phyloP scores from a whole-genome alignment of 1,140 invertebrate species.

The Homarus americanus region DNA sequence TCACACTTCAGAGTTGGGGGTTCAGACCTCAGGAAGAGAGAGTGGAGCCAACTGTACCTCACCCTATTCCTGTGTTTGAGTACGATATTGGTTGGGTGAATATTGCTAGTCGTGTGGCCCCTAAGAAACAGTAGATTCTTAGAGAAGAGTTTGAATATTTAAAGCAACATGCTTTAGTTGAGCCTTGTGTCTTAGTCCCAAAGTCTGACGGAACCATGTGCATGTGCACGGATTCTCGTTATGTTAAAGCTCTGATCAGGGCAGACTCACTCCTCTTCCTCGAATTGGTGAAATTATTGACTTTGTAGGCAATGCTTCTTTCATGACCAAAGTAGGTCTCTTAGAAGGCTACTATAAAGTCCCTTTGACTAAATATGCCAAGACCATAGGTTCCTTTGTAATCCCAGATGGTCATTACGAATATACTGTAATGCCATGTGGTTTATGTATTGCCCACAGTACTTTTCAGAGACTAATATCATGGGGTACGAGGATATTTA shows the following conservation, averaged over 20 bases:
- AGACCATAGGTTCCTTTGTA: conserved; percentile 19
- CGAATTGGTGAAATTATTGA: conserved; percentile 18
- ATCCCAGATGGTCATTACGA: conserved; percentile 15
- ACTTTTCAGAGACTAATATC: neutral
- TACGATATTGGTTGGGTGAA: neutral
- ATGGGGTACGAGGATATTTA: no score
- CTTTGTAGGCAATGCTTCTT: neutral
- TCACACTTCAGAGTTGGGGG: no score
- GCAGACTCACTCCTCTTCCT: conserved; percentile 21
- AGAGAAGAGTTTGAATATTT: conserved; percentile 3
- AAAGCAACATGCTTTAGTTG: neutral
- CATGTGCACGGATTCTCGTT: conserved; percentile 9
- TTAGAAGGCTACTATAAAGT: conserved; percentile 15
- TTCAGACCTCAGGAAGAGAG: no score
- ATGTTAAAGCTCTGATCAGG: neutral
- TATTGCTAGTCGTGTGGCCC: neutral
- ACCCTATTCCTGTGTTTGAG: conserved; percentile 4
- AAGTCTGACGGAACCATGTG: conserved; percentile 2
- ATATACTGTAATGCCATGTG: conserved; percentile 13
- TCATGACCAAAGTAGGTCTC: conserved; percentile 2
- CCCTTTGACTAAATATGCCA: conserved; percentile 4
- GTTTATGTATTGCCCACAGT: neutral
- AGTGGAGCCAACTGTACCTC: no score
- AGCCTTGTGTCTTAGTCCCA: conserved; percentile 17
- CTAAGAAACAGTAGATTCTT: neutral